Evolutionary conservation across 2,797 vertebrate species (phyloP), one percentile per base, ranked within the genome.

Genomic region (Coluber constrictor): DNA sequence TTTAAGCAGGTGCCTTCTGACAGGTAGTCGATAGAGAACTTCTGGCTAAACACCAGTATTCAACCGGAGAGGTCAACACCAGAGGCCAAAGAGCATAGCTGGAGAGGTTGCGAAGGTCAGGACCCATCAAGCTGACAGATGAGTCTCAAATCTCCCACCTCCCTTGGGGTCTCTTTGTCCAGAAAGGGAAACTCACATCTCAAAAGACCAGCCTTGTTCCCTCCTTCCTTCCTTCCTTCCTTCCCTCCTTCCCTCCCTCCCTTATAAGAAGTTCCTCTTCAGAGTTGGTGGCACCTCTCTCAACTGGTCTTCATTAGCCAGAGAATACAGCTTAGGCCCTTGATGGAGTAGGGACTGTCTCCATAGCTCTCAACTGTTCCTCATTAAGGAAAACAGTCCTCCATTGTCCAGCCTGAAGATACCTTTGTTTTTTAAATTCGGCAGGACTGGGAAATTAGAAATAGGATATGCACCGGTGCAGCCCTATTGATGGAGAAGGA

Each of bases 11-110:
- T 99, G 99, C 98, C 98, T 95, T 63, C 92, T 98, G 98, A 98
- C 98, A 99, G 98, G 98, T 99, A 99, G 98, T 99, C 98, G 98
- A 99, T 99, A 98, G 98, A 95, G 97, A 97, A 96, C 96, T 98
- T 97, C 96, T 97, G 98, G 97, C 94, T 59, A 95, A 97, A 98
- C 98, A 97, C 95, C 97, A 97, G 97, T 93, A 95, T 96, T 97
- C 97, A 97, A 96, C 95, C 95, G 97, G 96, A 96, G 96, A 97
- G 98, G 98, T 99, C 98, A 98, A 96, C 97, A 96, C 95, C 51
- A 96, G 97, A 97, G 98, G 98, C 98, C 98, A 97, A 97, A 98
- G 98, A 96, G 98, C 98, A 96, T 94, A 96, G 97, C 98, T 97
- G 95, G 88, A 96, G 97, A 97, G 98, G 98, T 94, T 98, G 97